Percentiles rank a stretch among this genome's conserved stretches.
phyloP scores from a whole-genome alignment of 37 sponge, comb jelly and placozoan genomes.

The Tethya wilhelma region DNA sequence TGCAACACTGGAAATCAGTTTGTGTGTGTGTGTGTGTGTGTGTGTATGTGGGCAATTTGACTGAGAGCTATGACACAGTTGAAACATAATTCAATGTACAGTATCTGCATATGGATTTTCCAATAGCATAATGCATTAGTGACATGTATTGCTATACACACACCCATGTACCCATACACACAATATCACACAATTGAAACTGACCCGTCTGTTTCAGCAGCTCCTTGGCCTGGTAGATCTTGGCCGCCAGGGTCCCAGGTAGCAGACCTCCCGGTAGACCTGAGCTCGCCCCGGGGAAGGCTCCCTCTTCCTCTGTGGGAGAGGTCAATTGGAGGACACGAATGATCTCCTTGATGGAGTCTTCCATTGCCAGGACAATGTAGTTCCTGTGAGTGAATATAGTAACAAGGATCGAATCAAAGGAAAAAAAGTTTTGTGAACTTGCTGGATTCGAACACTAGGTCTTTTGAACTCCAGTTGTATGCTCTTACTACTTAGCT shows the following conservation, averaged over 20 bases:
- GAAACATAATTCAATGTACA: too few species aligned
- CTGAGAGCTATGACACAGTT: too few species aligned
- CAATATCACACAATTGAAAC: neutral
- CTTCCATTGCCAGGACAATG: constrained; percentile 62
- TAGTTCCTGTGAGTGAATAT: constrained; percentile 60
- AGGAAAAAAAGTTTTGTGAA: too few species aligned
- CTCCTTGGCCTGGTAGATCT: constrained; percentile 57
- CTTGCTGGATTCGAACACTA: too few species aligned
- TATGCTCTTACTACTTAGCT: too few species aligned
- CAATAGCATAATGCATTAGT: too few species aligned
- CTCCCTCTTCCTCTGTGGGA: constrained; percentile 68
- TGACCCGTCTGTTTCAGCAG: constrained; percentile 31
- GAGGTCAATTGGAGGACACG: constrained; percentile 87
- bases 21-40: too few species aligned
- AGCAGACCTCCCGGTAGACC: constrained; percentile 51
- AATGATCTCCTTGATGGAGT: constrained; percentile 82
- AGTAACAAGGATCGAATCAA: neutral
- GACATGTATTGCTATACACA: too few species aligned
- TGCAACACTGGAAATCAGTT: neutral
- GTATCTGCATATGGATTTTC: too few species aligned
- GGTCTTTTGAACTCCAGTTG: too few species aligned
- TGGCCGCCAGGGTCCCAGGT: constrained; percentile 75
- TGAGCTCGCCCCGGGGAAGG: constrained; percentile 16
- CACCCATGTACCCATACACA: too few species aligned
- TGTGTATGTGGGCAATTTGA: too few species aligned